These are phyloP conservation scores for Scarus forsteni DNA, from an alignment of 2,797 vertebrate species.

Conservation along the genomic window DNA sequence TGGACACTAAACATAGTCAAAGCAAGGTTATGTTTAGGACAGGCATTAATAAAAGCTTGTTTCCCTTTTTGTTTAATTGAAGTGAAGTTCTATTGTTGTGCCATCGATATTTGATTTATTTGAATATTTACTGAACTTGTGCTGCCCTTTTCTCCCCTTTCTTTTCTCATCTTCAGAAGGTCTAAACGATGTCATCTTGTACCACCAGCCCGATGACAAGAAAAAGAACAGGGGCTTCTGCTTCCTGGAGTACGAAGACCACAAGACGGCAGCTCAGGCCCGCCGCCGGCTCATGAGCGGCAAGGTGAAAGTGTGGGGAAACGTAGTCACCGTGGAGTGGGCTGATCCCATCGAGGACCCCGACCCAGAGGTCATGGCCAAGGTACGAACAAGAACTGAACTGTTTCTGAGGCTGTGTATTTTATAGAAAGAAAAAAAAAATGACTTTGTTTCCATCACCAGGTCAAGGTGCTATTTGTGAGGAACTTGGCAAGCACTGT, in stretches of 20 bases:
- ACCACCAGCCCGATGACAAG: conserved; percentile 99
- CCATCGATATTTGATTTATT: not conserved
- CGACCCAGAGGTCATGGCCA: conserved; percentile 99
- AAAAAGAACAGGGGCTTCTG: conserved; percentile 99
- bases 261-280: conserved; percentile 98
- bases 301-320: conserved; percentile 99
- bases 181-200: conserved; percentile 99
- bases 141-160: conserved; percentile 9
- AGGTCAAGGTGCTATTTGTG: conserved; percentile 99
- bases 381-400: conserved; percentile 82
- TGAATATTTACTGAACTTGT: conserved; percentile 13
- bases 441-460: conserved; percentile 19
- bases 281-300: conserved; percentile 98
- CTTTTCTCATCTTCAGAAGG: conserved; percentile 87
- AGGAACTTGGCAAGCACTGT: conserved; percentile 97
- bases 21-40: not conserved
- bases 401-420: not conserved
- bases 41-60: not conserved
- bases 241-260: conserved; percentile 99
- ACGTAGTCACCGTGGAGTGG: conserved; percentile 99
- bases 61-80: too few relatives aligned
- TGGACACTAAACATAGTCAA: conserved; percentile 37
- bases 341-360: conserved; percentile 99
- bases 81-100: not conserved
- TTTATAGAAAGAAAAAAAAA: conserved; percentile 1